A percentile compares a stretch with the other conserved stretches of the same genome.
phyloP scores from a whole-genome alignment of 2,888 invertebrate genomes.

The Latrodectus hesperus region DNA sequence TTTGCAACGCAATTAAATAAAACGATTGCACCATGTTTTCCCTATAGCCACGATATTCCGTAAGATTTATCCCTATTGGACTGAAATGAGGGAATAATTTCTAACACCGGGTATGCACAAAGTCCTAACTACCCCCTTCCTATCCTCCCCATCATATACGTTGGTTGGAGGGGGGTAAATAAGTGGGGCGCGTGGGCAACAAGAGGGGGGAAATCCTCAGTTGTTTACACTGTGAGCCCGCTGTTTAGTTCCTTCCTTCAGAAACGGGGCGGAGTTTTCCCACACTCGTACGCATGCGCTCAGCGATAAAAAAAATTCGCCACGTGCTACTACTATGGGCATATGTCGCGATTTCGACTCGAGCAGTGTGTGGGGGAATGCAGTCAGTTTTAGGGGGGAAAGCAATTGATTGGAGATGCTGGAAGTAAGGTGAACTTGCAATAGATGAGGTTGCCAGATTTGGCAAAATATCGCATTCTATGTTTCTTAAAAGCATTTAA shows the following conservation, averaged over 20 bases:
- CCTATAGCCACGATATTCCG: too few species aligned
- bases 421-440: slow-evolving; percentile 66
- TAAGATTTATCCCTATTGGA: slow-evolving; percentile 25
- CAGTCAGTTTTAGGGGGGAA: slow-evolving; percentile 10
- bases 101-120: slow-evolving; percentile 64
- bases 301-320: slow-evolving; percentile 49
- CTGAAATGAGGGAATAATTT: slow-evolving; percentile 41
- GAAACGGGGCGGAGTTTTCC: slow-evolving; percentile 68
- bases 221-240: slow-evolving; percentile 65
- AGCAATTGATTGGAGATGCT: slow-evolving; percentile 44
- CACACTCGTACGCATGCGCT: slow-evolving; percentile 64
- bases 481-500: neutral
- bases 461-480: slow-evolving; percentile 33
- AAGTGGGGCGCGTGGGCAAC: slow-evolving; percentile 65
- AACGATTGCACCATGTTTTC: too few species aligned
- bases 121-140: slow-evolving; percentile 24
- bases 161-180: slow-evolving; percentile 12
- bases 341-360: slow-evolving; percentile 64
- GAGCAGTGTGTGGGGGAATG: slow-evolving; percentile 1
- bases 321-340: slow-evolving; percentile 64
- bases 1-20: too few species aligned
- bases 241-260: slow-evolving; percentile 56
- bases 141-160: neutral
- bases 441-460: slow-evolving; percentile 31
- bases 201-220: slow-evolving; percentile 24